Conservation (phyloP, 2,888 invertebrate genomes). For the Choreutis nemorana region DNA sequence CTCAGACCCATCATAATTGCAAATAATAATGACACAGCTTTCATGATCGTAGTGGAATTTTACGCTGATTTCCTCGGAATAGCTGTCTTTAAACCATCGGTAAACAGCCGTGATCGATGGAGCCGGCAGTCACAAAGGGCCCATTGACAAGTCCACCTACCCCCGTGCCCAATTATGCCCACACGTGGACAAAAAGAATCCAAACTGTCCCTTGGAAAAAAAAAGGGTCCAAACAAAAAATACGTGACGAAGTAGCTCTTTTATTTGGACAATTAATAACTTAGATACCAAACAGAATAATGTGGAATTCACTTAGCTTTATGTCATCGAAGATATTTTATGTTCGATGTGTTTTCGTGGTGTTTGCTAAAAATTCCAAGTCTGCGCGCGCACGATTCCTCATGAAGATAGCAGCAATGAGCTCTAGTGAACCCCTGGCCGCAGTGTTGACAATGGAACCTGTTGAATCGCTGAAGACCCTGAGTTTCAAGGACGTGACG, state of each 20-base stretch:
- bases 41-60: constrained; percentile 49
- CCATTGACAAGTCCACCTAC: constrained; percentile 33
- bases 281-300: too few relatives aligned
- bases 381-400: constrained; percentile 28
- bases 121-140: constrained; percentile 43
- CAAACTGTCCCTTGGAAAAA: too few relatives aligned
- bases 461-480: constrained; percentile 10
- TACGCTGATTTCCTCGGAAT: constrained; percentile 52
- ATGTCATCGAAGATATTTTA: too few relatives aligned
- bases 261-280: too few relatives aligned
- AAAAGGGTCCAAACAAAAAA: constrained; percentile 2
- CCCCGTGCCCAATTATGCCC: constrained; percentile 40
- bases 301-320: too few relatives aligned
- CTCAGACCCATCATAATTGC: constrained; percentile 42
- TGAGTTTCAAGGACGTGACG: constrained; percentile 27
- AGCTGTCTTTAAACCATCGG: constrained; percentile 24
- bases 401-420: constrained; percentile 49
- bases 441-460: constrained; percentile 38
- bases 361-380: too few relatives aligned
- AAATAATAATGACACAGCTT: constrained; percentile 29
- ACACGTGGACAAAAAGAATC: constrained; percentile 19
- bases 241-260: too few relatives aligned
- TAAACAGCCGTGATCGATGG: constrained; percentile 50
- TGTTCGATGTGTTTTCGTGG: too few relatives aligned
- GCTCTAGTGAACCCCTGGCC: constrained; percentile 41